phyloP scores from a whole-genome alignment of 2,797 vertebrate genomes.

The Falco berigora region DNA sequence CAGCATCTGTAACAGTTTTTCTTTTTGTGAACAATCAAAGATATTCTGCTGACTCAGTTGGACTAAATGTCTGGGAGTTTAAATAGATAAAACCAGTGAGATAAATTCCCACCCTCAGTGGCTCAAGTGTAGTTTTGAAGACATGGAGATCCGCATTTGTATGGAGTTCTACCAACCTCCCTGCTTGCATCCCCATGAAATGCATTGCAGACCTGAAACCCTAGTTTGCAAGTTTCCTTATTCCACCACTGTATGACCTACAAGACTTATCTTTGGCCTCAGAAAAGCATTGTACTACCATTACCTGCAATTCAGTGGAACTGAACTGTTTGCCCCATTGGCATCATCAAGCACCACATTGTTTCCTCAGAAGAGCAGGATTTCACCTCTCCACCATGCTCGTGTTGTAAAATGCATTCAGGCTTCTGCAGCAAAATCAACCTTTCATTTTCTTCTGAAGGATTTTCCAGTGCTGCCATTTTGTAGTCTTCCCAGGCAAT shows the following conservation, averaged over 20 bases:
- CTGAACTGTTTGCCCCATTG: not conserved
- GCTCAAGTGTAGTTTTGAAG: not conserved
- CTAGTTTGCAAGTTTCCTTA: not conserved
- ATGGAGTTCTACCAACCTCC: not conserved
- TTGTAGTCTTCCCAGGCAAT: not conserved
- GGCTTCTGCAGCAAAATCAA: not conserved
- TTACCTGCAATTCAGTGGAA: not conserved
- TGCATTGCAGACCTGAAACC: not conserved
- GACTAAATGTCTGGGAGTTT: not conserved
- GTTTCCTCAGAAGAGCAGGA: not conserved
- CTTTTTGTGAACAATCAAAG: not conserved
- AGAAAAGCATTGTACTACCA: not conserved
- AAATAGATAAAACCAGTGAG: not conserved
- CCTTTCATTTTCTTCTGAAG: not conserved
- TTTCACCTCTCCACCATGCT: not conserved
- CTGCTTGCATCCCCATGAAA: not conserved
- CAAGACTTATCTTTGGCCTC: not conserved
- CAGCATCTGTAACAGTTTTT: not conserved
- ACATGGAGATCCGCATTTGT: not conserved
- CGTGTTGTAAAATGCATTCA: not conserved
- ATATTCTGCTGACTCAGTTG: not conserved
- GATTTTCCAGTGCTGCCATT: not conserved
- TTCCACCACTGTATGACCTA: not conserved
- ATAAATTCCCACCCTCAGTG: not conserved
- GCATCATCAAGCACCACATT: rapidly evolving